These are phyloP conservation scores for Chloroceryle inda DNA, from an alignment of 2,797 vertebrate species.

Conservation along the genomic window DNA sequence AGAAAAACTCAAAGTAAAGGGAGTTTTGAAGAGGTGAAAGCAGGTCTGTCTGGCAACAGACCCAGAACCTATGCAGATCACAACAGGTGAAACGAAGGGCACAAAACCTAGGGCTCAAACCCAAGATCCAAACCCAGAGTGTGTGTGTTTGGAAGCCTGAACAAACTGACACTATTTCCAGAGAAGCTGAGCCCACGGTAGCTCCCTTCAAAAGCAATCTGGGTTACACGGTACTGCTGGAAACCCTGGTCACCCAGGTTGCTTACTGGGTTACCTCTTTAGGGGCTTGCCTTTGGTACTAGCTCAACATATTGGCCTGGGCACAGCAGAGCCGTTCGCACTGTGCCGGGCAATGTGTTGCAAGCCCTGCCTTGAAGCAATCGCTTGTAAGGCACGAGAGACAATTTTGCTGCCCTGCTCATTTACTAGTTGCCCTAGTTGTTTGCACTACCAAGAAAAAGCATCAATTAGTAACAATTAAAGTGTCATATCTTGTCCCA, in stretches of 20 bases:
- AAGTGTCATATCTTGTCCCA: slow-evolving; percentile 31
- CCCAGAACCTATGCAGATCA: not conserved
- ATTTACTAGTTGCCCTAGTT: slow-evolving; percentile 52
- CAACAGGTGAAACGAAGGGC: not conserved
- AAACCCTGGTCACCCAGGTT: not conserved
- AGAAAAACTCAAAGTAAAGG: not conserved
- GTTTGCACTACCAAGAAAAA: slow-evolving; percentile 56
- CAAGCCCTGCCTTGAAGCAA: slow-evolving; percentile 51
- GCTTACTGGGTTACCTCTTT: not conserved
- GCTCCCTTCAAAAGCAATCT: not conserved
- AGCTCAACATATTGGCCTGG: not conserved
- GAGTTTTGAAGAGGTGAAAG: not conserved
- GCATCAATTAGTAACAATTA: slow-evolving; percentile 69
- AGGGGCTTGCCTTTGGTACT: not conserved
- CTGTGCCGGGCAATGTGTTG: not conserved
- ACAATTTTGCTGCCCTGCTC: slow-evolving; percentile 8
- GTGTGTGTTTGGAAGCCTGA: not conserved
- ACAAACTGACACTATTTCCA: not conserved
- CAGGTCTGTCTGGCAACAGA: not conserved
- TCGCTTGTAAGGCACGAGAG: slow-evolving; percentile 28
- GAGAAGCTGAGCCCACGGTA: not conserved
- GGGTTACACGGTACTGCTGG: not conserved
- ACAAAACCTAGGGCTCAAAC: not conserved
- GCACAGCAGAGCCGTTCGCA: not conserved
- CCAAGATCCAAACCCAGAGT: not conserved